A percentile compares a stretch with the other conserved stretches of the same genome.
Conservation (phyloP, 2,888 invertebrate genomes). For the Eupithecia insigniata region DNA sequence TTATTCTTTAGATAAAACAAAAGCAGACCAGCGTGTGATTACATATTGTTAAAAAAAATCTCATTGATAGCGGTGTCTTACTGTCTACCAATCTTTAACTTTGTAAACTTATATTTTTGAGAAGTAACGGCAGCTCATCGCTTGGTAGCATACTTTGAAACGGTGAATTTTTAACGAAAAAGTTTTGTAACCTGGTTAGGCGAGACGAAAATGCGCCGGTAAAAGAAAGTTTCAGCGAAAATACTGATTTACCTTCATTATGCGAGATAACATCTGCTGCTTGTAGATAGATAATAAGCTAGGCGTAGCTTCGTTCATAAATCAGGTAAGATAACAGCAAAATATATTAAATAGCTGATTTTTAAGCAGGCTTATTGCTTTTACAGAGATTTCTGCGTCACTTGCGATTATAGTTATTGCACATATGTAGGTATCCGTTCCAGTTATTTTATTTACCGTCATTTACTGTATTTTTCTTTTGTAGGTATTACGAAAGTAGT, state of each 20-base stretch:
- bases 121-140: neutral
- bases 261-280: constrained; percentile 8
- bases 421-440: neutral
- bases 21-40: too few relatives aligned
- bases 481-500: too few relatives aligned
- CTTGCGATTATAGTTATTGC: neutral
- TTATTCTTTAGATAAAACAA: too few relatives aligned
- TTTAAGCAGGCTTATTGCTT: neutral
- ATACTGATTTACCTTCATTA: constrained; percentile 13
- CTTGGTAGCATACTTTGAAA: neutral
- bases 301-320: neutral
- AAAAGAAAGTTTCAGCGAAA: neutral
- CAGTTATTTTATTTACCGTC: neutral
- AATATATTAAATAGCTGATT: neutral
- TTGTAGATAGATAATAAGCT: neutral
- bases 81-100: neutral
- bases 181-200: constrained; percentile 13
- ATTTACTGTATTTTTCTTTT: neutral
- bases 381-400: neutral
- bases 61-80: neutral
- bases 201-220: constrained; percentile 13
- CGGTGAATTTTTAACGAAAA: constrained; percentile 17
- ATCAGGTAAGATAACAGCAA: neutral
- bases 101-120: neutral
- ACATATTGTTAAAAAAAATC: neutral